A percentile compares a stretch with the other conserved stretches of the same genome.
Evolutionary conservation across 2,797 vertebrate genomes (phyloP).

Genomic region (Danionella dracula): DNA sequence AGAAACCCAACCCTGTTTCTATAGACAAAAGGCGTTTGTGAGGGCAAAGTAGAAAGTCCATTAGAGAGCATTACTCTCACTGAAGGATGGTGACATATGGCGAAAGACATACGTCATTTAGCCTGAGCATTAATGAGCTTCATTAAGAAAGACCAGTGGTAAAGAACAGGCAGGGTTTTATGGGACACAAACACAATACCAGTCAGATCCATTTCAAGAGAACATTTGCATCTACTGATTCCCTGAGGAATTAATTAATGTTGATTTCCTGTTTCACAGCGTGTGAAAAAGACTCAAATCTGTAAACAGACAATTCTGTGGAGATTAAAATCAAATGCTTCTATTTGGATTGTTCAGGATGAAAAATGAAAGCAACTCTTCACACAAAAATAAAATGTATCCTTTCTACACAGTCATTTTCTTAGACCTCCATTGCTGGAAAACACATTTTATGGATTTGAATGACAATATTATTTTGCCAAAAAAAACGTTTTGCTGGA

Average conservation of each 20-base stretch:
- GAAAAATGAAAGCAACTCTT: no score
- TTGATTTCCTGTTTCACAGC: background rate
- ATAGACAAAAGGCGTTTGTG: background rate
- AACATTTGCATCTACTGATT: conserved; percentile 6
- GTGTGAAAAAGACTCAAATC: background rate
- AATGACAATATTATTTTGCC: no score
- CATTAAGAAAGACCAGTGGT: conserved; percentile 27
- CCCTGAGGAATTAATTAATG: background rate
- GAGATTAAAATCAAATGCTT: background rate
- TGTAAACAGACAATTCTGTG: background rate
- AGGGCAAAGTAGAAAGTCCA: background rate
- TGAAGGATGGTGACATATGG: background rate
- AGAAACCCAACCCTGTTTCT: background rate
- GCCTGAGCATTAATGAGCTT: conserved; percentile 27
- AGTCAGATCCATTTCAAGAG: background rate
- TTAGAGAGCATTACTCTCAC: conserved; percentile 9
- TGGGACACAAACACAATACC: background rate
- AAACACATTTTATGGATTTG: no score
- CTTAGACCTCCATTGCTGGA: no score
- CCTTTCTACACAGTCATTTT: no score
- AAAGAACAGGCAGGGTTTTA: background rate
- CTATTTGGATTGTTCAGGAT: no score
- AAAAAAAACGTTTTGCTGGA: no score
- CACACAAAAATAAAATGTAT: no score
- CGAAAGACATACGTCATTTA: background rate